phyloP scores from a whole-genome alignment of 2,113 vertebrate genomes.

The Petromus typicus region DNA sequence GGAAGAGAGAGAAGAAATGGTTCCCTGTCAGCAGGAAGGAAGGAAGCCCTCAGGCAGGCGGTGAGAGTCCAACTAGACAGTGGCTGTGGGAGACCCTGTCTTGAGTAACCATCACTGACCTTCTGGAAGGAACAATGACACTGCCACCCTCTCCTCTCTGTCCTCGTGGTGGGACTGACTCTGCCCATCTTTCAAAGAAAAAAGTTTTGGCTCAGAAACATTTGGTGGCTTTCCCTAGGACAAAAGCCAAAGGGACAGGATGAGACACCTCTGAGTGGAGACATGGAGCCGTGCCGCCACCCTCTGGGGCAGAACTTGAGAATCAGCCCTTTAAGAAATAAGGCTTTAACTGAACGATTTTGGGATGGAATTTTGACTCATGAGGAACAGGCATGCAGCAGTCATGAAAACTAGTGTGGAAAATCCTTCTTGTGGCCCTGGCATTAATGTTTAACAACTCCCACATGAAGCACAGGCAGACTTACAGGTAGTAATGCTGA shows the following conservation, averaged over 20 bases:
- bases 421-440: background rate
- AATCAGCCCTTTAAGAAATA: conserved; percentile 30
- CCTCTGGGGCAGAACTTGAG: conserved; percentile 38
- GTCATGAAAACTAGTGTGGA: background rate
- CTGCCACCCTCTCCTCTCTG: background rate
- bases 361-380: conserved; percentile 17
- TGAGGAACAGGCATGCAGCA: background rate
- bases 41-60: background rate
- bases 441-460: background rate
- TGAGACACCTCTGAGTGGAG: background rate
- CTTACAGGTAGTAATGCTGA: background rate
- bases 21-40: background rate
- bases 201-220: background rate
- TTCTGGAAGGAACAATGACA: background rate
- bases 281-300: conserved; percentile 9
- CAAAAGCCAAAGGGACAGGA: conserved; percentile 12
- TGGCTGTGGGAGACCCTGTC: background rate
- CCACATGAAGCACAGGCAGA: background rate
- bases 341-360: conserved; percentile 50
- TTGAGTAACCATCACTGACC: background rate
- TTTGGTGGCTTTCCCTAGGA: background rate
- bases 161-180: background rate
- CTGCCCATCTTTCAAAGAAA: background rate
- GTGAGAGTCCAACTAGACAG: background rate
- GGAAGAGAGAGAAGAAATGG: background rate